Evolutionary conservation across 2,113 vertebrate genomes (phyloP), one percentile per base, ranked within the genome.

Genomic region (Catharus fuscescens): DNA sequence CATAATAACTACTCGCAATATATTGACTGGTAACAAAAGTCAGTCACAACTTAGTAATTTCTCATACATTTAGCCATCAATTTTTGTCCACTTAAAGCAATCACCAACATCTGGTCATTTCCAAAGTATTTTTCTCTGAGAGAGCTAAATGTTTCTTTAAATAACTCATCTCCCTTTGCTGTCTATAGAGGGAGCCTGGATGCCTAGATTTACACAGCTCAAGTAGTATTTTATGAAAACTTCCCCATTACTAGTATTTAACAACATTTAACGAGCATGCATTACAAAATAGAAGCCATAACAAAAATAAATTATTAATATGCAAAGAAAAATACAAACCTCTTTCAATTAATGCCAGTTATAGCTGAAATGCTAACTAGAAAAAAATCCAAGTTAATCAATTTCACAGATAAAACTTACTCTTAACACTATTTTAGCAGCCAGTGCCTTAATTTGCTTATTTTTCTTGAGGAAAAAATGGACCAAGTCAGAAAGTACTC

Each of bases 181-280:
- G 87, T 88, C 95, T 95, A 96, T 76, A 96, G 96, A 95, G 95
- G 96, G 95, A 96, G 95, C 90, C 93, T 94, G 57, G 74, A 85
- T 61, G 81, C 81, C 92, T 92, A 72, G 53, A 82, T 76, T 91
- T 65, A 72, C 21, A 79, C 17, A 81, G 24, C 19, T 82, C 66
- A 69, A 81, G 36, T 24, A 66, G 11, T 23, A 90, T 25, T 38
- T 72, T 23, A 76, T 10, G 1, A 88, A 69, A 76, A 42, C 8
- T n/a, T 82, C 57, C 28, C 40, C 21, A n/a, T 42, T 76, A 67
- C 20, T 34, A 52, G 6, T 24, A 73, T n/a, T 78, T 80, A 95
- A 73, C 26, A 92, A 67, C 5, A 5, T 80, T 90, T 74, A 86
- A 64, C 5, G 88, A 71, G 38, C 9, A 40, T 36, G 59, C 4